phyloP scores from a whole-genome alignment of 1,140 invertebrate species.

The Hylyphantes graminicola region DNA sequence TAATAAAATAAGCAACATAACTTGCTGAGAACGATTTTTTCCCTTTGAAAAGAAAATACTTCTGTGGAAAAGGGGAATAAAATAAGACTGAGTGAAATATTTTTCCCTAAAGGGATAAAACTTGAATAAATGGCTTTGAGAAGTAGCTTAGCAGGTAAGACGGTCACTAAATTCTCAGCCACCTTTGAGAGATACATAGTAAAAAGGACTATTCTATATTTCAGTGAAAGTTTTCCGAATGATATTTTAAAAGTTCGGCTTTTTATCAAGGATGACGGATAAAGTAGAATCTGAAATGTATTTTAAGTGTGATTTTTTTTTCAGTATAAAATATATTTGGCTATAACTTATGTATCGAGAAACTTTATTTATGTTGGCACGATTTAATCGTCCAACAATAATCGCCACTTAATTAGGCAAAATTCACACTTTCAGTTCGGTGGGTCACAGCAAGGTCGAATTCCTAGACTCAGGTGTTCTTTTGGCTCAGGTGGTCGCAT shows the following conservation, averaged over 20 bases:
- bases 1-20: conserved; percentile 34
- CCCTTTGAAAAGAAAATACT: conserved; percentile 17
- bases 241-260: neutral
- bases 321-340: no score
- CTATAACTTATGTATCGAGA: no score
- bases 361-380: no score
- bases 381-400: no score
- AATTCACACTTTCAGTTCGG: no score
- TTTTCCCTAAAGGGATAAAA: conserved; percentile 24
- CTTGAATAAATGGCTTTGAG: conserved; percentile 43
- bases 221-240: conserved; percentile 14
- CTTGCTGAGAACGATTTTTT: conserved; percentile 16
- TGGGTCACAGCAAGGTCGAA: no score
- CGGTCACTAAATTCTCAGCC: conserved; percentile 35
- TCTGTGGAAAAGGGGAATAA: conserved; percentile 25
- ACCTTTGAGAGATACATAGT: conserved; percentile 40
- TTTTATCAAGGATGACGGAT: neutral
- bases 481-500: no score
- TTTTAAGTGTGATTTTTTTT: neutral
- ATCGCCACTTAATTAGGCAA: no score
- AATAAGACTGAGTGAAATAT: conserved; percentile 40
- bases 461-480: no score
- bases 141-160: conserved; percentile 53
- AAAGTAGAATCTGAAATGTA: neutral
- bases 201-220: conserved; percentile 25